These are phyloP conservation scores for Mionectes macconnelli DNA, from an alignment of 2,113 vertebrate genomes.

Conservation along the genomic window DNA sequence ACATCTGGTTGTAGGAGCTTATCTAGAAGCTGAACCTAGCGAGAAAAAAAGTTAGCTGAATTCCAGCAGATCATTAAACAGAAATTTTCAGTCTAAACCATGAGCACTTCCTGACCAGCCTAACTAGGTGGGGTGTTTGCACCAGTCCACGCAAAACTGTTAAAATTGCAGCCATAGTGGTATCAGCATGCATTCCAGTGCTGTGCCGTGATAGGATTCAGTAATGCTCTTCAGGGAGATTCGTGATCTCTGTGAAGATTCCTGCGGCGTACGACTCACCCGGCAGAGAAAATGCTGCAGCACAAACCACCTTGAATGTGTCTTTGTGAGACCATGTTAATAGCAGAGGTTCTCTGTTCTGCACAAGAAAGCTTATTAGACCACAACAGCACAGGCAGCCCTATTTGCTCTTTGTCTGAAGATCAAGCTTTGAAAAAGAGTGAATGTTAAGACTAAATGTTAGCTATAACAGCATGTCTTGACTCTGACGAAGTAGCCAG, in stretches of 20 bases:
- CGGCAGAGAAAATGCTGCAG: not conserved
- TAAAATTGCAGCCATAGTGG: not conserved
- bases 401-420: not conserved
- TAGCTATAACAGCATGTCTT: not conserved
- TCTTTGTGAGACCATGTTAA: not conserved
- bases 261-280: not conserved
- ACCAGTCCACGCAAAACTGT: not conserved
- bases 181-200: not conserved
- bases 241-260: not conserved
- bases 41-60: not conserved
- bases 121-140: not conserved
- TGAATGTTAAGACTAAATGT: not conserved
- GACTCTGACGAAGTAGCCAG: not conserved
- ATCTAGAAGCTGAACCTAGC: not conserved
- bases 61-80: not conserved
- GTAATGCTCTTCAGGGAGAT: not conserved
- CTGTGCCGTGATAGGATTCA: not conserved
- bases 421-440: not conserved
- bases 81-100: not conserved
- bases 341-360: not conserved
- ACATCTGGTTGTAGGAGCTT: not conserved
- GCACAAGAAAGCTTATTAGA: not conserved
- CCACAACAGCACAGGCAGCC: not conserved
- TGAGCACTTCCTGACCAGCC: not conserved
- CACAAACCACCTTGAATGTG: not conserved